A percentile compares a stretch with the other conserved stretches of the same genome.
Evolutionary conservation across 2,888 invertebrate genomes (phyloP).

Genomic region (Thera britannica): DNA sequence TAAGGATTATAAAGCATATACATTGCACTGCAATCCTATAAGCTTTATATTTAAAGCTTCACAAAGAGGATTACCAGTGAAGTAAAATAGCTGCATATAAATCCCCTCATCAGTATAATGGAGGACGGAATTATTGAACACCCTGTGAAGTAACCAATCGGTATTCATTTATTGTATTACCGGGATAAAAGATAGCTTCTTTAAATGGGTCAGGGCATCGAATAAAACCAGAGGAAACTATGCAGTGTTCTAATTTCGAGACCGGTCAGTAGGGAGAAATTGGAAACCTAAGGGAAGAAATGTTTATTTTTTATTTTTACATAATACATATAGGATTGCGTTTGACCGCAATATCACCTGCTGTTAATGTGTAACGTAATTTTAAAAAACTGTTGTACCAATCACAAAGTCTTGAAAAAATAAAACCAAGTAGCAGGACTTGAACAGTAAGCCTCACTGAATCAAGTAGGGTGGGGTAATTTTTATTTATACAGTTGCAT

Average conservation of each 20-base stretch:
- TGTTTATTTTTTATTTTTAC: too few relatives aligned
- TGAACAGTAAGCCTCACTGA: too few relatives aligned
- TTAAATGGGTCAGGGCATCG: conserved; percentile 13
- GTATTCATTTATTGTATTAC: conserved; percentile 28
- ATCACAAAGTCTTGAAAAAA: too few relatives aligned
- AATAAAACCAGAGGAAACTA: conserved; percentile 7
- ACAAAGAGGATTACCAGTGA: not conserved
- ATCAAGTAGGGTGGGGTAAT: too few relatives aligned
- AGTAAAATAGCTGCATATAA: conserved; percentile 4
- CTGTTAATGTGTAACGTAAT: too few relatives aligned
- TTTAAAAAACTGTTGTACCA: too few relatives aligned
- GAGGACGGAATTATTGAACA: conserved; percentile 37
- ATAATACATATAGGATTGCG: too few relatives aligned
- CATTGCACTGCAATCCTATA: not conserved
- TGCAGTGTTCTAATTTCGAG: too few relatives aligned
- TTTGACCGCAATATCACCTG: too few relatives aligned
- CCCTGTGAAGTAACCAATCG: conserved; percentile 28
- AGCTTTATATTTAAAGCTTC: not conserved
- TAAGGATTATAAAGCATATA: not conserved
- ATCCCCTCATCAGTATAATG: conserved; percentile 22
- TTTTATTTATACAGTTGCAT: not conserved
- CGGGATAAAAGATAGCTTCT: conserved; percentile 21
- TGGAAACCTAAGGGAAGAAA: too few relatives aligned
- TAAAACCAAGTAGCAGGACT: too few relatives aligned
- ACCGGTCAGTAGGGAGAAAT: too few relatives aligned